Evolutionary conservation across 2,113 vertebrate species (phyloP), one percentile per base, ranked within the genome.

Genomic region (Eurystomus gularis): DNA sequence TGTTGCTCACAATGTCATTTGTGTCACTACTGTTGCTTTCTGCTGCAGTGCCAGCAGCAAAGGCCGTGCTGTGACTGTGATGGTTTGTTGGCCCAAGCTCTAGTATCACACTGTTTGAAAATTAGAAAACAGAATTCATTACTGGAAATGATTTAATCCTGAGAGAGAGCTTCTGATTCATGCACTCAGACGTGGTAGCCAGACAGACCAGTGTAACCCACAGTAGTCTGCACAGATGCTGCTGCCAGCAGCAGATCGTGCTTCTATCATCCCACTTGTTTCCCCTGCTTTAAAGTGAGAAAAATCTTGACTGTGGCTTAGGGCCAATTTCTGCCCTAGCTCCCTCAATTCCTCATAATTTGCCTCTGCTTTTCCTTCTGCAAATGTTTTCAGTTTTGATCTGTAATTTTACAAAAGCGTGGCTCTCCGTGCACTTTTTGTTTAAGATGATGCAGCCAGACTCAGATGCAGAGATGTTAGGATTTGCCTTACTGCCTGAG

Each of bases 51-150:
- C 82, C 82, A 88, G 61, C 61, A 82, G 77, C 69, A 76, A 58
- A 64, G 65, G 35, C 77, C 61, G 23, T 5, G 11, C 93, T 93
- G 93, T 80, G 78, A 61, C 21, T 54, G 29, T 42, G 75, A 64
- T 77, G 71, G 17, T 35, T 83, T 77, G 68, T 39, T 95, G 84
- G 87, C 78, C 66, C 54, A 49, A 46, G 66, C n/a, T 54, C 70
- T 48, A 46, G 44, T 26, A 35, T 37, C 86, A 72, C 29, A 26
- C 83, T 75, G 93, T 42, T 86, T 60, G 84, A 84, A 95, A 97
- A 96, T 93, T 49, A 97, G 89, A 31, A 80, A 93, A 37, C 66
- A 58, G 58, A 66, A 58, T 95, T 94, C 79, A 85, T 92, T 80
- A 37, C 79, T 93, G 90, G 68, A 70, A 88, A 46, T 73, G 14